Evolutionary conservation across 1,140 invertebrate genomes (phyloP), one percentile per base, ranked within the genome.

Genomic region (Zaprionus ghesquierei): DNA sequence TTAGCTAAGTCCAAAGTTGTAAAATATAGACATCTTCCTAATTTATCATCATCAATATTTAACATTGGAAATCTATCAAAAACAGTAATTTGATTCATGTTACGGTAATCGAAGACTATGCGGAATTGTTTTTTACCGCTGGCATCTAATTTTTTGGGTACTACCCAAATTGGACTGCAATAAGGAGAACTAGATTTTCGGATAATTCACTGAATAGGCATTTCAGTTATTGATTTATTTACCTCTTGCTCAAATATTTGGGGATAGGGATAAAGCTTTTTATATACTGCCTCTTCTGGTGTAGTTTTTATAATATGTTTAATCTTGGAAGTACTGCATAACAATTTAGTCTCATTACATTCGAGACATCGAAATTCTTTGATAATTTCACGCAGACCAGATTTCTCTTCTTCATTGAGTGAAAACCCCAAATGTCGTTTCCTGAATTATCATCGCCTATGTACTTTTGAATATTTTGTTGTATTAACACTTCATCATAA

Each of bases 51-150:
- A 5, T 69, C 53, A 23, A 84, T 77, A 68, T 75, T 77, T 5
- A 71, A 66, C n/a, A 77, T 69, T 12, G 77, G 68, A 55, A 60
- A 76, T 25, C 59, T 65, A 46, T 78, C 54, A 44, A 55, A 61
- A 20, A 78, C 44, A 18, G 79, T 78, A 9, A 73, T 58, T 41
- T 73, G 69, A 41, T 81, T 78, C 20, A 92, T 89, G 49, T 75
- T 68, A 22, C 91, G 22, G 53, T 92, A 93, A 69, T 92, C 92
- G 2, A 86, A 75, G 13, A 92, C 91, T 5, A 93, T 64, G 49
- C 92, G 59, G 73, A 74, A 86, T 69, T 74, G 81, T 61, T 61
- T 54, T 63, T 62, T 77, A 20, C 65, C 72, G 44, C 50, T 29
- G 44, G 18, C 51, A 27, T 63, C 69, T 63, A 58, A 18, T 70